Base-by-base conservation (phyloP, 2,888 invertebrate genomes). In the Thumatha senex region DNA sequence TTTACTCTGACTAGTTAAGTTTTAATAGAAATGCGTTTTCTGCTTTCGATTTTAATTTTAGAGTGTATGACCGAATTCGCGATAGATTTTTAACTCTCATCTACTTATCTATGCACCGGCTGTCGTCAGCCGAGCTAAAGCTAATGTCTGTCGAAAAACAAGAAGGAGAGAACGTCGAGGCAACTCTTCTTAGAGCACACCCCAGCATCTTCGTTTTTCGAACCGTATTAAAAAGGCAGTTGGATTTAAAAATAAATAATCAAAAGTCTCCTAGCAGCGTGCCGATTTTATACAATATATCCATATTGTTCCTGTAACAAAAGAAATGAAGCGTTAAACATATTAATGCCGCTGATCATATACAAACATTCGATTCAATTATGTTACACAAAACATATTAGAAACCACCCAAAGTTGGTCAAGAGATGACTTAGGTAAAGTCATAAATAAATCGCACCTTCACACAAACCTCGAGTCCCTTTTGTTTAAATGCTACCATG, bases 401-500 rank as follows among this genome's bases (percentile, higher is more conserved):
- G 70, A 80, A 82, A 70, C 81, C 81, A 82, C 85, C 83, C 82
- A 82, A 80, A 83, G 76, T 80, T 82, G 84, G 86, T 82, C 84
- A 86, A 84, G 80, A 75, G 73, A 77, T 78, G 80, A 73, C 81
- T 84, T 78, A 81, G 81, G 82, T 78, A 75, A 70, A 80, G 89
- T 81, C 88, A 76, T 91, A 90, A 91, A 91, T 90, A 91, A 90
- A 90, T 90, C 91, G 89, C 90, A 89, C 90, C 89, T 90, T 84
- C 82, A 82, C 86, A 82, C 82, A 78, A 82, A 67, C 74, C 78
- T 74, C 71, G 72, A 77, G 81, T 61, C 76, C 80, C 86, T 86
- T 86, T 90, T 90, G 89, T 91, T 91, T 91, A 91, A 89, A 84
- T 78, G 89, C 90, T 90, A 89, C 90, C 86, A 90, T 80, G 79